Conservation (phyloP, 2,797 vertebrate species). For the Acipenser transmontanus region DNA sequence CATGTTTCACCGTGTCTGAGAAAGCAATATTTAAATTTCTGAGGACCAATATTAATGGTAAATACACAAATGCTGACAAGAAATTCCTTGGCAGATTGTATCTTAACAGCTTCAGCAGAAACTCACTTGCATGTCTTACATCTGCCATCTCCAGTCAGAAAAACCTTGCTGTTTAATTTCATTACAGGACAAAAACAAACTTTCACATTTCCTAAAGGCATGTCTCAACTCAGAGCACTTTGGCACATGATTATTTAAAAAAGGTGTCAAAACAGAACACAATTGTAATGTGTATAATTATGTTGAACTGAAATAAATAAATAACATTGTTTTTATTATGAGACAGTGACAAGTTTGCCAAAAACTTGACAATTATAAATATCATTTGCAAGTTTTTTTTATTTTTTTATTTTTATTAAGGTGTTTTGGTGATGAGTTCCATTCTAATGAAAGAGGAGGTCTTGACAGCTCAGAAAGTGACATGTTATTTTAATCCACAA, state of each 20-base stretch:
- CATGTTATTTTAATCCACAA: conserved; percentile 17
- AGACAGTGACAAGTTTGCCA: conserved; percentile 68
- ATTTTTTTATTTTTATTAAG: too few species aligned
- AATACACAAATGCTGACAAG: background rate
- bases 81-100: background rate
- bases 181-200: conserved; percentile 58
- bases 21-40: background rate
- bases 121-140: conserved; percentile 27
- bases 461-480: conserved; percentile 24
- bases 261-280: conserved; percentile 58
- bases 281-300: conserved; percentile 65
- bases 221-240: conserved; percentile 52
- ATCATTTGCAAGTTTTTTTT: conserved; percentile 30
- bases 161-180: conserved; percentile 61
- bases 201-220: conserved; percentile 51
- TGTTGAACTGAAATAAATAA: conserved; percentile 74
- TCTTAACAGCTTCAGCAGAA: background rate
- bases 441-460: too few species aligned
- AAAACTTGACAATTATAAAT: conserved; percentile 56
- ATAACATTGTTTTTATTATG: conserved; percentile 62
- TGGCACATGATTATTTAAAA: conserved; percentile 65
- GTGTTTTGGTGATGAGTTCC: too few species aligned
- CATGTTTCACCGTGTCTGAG: too few species aligned
- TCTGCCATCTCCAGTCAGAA: conserved; percentile 22
- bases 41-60: background rate